These are phyloP conservation scores for Meda fulgida DNA, from an alignment of 2,797 vertebrate species.

Conservation along the genomic window DNA sequence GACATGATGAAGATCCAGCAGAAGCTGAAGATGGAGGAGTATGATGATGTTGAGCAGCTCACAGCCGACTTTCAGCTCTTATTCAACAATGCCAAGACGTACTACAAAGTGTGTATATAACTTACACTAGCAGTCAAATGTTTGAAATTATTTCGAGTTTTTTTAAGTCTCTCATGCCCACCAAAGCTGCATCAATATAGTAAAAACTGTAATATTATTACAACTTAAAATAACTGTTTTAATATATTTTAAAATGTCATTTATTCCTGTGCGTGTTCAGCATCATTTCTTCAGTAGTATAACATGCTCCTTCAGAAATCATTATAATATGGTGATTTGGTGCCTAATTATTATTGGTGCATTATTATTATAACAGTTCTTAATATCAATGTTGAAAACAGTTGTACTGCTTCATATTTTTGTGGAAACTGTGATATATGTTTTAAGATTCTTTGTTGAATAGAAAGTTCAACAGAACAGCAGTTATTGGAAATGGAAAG, in stretches of 20 bases:
- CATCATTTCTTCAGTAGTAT: not conserved
- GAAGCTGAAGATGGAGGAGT: constrained; percentile 99
- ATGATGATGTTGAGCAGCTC: constrained; percentile 94
- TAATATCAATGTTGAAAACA: not conserved
- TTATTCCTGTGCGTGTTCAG: too few relatives aligned
- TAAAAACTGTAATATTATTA: too few relatives aligned
- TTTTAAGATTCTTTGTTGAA: not conserved
- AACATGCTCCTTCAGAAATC: not conserved
- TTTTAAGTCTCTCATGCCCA: not conserved
- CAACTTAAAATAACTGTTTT: too few relatives aligned
- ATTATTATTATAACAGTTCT: not conserved
- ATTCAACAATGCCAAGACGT: constrained; percentile 95
- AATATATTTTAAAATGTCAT: too few relatives aligned
- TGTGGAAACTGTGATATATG: not conserved
- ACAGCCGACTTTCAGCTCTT: constrained; percentile 95
- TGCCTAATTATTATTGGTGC: not conserved
- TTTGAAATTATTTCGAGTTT: not conserved
- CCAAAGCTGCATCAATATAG: not conserved
- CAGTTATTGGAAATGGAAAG: not conserved
- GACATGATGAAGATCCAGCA: constrained; percentile 99
- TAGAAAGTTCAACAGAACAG: not conserved
- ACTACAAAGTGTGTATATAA: constrained; percentile 89
- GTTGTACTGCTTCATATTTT: not conserved
- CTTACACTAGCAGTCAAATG: not conserved
- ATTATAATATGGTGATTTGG: not conserved